Percentiles rank a stretch among this genome's conserved stretches.
Conservation (phyloP, 2,888 invertebrate species). For the Protonemura montana region DNA sequence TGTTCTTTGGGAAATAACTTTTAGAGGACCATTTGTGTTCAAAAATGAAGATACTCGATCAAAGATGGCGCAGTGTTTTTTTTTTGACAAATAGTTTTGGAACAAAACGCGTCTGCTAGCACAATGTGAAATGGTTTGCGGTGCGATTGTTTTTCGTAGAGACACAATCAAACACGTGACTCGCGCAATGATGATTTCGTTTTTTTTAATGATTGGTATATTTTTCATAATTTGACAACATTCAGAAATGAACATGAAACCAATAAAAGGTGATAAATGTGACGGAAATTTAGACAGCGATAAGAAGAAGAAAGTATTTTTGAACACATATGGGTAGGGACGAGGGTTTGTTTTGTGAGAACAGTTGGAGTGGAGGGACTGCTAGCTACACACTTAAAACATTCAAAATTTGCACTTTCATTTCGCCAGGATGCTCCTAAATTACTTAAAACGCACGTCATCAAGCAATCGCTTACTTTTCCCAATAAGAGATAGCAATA, state of each 20-base stretch:
- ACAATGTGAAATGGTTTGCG: not conserved
- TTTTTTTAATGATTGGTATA: not conserved
- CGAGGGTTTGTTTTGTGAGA: not conserved
- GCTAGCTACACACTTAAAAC: not conserved
- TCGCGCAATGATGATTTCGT: not conserved
- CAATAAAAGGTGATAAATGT: not conserved
- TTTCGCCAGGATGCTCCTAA: too few species aligned
- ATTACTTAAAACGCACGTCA: too few species aligned
- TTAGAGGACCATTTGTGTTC: too few species aligned
- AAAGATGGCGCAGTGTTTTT: not conserved
- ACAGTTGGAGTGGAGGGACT: not conserved
- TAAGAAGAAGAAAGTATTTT: not conserved
- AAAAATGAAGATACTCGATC: too few species aligned
- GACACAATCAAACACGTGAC: not conserved
- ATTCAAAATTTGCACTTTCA: not conserved
- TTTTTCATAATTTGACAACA: not conserved
- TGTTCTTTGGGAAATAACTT: too few species aligned
- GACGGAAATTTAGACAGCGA: not conserved
- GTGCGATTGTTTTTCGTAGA: not conserved
- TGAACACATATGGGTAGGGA: slow-evolving; percentile 7
- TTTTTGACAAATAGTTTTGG: not conserved
- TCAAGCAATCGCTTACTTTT: too few species aligned
- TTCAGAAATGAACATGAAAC: not conserved
- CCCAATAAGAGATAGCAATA: too few species aligned
- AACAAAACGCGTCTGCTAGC: not conserved